Base-by-base conservation (phyloP, 2,113 vertebrate species). In the Calypte anna region DNA sequence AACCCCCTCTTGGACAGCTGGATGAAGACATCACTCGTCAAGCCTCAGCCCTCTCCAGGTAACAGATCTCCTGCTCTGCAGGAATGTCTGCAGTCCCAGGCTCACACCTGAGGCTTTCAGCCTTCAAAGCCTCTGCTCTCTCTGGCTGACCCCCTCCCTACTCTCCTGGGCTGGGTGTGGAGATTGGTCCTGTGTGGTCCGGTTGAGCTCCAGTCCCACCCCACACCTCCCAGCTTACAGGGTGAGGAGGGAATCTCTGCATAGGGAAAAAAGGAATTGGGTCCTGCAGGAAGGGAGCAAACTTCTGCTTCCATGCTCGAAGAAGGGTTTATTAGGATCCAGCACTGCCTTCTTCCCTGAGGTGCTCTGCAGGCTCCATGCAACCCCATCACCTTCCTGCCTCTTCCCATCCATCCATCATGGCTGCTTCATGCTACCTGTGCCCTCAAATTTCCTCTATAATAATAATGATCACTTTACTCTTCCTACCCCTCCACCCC, bases 11-110 rank as follows among this genome's bases (percentile, higher is more conserved):
- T 96, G 97, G 96, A 96, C 96, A 96, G 96, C 93, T 96, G 93
- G 96, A 97, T 97, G 97, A 97, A 96, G 96, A 96, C 91, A 97
- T 98, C 98, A 98, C 94, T 97, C 96, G 0, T 96, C 97, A 88
- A 66, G 81, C 55, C 58, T 88, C 91, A 95, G 57, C 91, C 61
- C 70, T 96, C 74, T 91, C 93, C 95, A 94, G 93, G 95, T 97
- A 95, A 96, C 94, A 96, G 96, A 97, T 95, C 91, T 96, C 80
- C 90, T 96, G 87, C 80, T 88, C 57, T 64, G 64, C 94, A 96
- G 94, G 96, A 96, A 96, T 97, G 96, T 95, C 84, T 96, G 96
- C 94, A 97, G 94, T 95, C 87, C 95, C 96, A 88, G 40, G 91
- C 93, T 96, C 66, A 23, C 98, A 98, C 98, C 96, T 97, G 97